Evolutionary conservation across 2,888 invertebrate species (phyloP), one percentile per base, ranked within the genome.

Genomic region (Ptilodon capucinus): DNA sequence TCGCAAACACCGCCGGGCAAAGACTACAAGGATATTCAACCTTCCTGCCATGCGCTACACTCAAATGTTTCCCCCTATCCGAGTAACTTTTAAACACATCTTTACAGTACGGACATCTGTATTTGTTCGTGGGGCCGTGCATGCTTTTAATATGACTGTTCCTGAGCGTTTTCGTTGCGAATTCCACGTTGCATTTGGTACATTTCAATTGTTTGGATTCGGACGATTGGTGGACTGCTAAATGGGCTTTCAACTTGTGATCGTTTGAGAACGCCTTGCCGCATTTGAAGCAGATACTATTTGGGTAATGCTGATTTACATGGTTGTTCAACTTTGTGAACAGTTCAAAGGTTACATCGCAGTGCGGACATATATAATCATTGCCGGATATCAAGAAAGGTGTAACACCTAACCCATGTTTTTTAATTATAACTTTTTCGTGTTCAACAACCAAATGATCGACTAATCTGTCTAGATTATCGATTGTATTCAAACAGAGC

Each of bases 311-410:
- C n/a, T 70, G 68, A 38, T 90, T 89, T 61, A 86, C 79, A 53
- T 90, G 90, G 0, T 66, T 79, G 48, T 89, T 89, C 3, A 90
- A 58, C 52, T 81, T 86, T 0, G 79, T 69, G 44, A 89, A 90
- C 2, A 84, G 49, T 4, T 78, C 76, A 35, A 86, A 91, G 4
- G 60, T 67, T 44, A 77, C 72, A 0, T 71, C 71, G 36, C 90
- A 90, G 40, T 77, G 67, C 0, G 75, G 71, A 49, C 90, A 91
- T 0, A 65, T 53, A 38, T 74, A 81, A 3, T 74, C 68, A 6
- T 74, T 79, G 8, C 72, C 76, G 0, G 70, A 50, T 7, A 85
- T 51, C 6, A 79, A 49, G 54, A 79, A 89, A 0, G 90, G 86
- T 0, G 77, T 79, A 0, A 89, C 76, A 4, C 90, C 89, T 38